Percentiles rank a stretch among this genome's conserved stretches.
phyloP scores from a whole-genome alignment of 2,113 vertebrate species.

The Prionailurus viverrinus region DNA sequence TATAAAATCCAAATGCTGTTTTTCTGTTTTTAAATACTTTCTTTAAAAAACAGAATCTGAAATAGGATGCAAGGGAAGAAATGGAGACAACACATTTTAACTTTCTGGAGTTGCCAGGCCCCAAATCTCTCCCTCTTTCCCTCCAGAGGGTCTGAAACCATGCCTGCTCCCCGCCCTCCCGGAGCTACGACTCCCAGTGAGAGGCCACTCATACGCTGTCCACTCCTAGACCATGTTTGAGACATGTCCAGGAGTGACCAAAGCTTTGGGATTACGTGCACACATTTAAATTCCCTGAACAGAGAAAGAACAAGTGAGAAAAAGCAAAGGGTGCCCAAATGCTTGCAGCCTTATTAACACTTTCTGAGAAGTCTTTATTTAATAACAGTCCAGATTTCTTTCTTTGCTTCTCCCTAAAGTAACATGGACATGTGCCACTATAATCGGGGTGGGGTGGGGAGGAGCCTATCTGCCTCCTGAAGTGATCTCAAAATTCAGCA shows the following conservation, averaged over 20 bases:
- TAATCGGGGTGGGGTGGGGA: not conserved
- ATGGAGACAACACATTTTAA: not conserved
- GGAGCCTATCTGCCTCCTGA: not conserved
- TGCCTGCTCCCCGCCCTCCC: too few species aligned
- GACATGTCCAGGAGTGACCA: not conserved
- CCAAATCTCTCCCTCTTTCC: not conserved
- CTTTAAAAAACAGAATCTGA: constrained; percentile 5
- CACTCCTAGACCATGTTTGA: not conserved
- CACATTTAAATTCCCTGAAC: not conserved
- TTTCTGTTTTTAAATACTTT: constrained; percentile 67
- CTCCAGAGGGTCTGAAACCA: not conserved
- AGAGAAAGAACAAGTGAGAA: constrained; percentile 21
- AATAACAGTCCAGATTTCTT: not conserved
- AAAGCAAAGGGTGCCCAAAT: not conserved
- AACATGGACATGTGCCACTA: not conserved
- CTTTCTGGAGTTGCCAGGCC: not conserved
- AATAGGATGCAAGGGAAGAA: constrained; percentile 57
- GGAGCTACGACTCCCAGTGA: not conserved
- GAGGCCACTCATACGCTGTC: not conserved
- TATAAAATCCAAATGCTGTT: constrained; percentile 79
- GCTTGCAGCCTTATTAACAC: not conserved
- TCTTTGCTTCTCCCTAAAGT: not conserved
- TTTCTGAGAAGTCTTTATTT: not conserved
- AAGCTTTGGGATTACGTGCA: not conserved
- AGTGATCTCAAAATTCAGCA: not conserved